Base-by-base conservation (phyloP, 2,113 vertebrate genomes). In the Ranitomeya variabilis region DNA sequence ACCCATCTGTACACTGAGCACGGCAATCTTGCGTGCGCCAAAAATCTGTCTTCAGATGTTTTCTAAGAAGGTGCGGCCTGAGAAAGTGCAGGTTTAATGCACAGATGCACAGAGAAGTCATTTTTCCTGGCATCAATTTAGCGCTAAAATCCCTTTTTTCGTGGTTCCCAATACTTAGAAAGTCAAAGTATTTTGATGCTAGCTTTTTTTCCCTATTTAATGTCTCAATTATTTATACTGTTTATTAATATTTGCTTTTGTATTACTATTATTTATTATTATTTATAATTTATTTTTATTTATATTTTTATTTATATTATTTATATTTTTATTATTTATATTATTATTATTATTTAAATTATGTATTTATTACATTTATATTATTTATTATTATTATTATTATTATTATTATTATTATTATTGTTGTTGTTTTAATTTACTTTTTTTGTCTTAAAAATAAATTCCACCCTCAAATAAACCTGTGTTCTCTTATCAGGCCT, bases 11-110 rank as follows among this genome's bases (percentile, higher is more conserved):
- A 37, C 7, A 8, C 12, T 4, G 67, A 87, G 23, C 51, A 1
- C 52, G 26, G 26, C 66, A 87, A 59, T 26, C 19, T 26, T 26
- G 77, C 7, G 23, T 57, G 64, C 86, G 78, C 78, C 86, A 87
- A 71, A 80, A 81, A 73, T 31, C 78, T 87, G 86, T 80, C 78
- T 59, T 26, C 62, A 87, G 62, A 87, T 57, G 57, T 81, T 87
- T 80, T 81, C 64, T 87, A 64, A 87, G 77, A 81, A 80, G 67
- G 78, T 87, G 86, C 78, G 57, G 66, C 64, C 59, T 87, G 86
- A 87, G 54, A 81, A 87, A 71, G 73, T 55, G 62, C 86, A 87
- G 86, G 78, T 81, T 57, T 87, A 64, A 77, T 64, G 59, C 23
- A 77, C 71, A 78, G 73, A 21, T 59, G 37, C 85, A 62, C 26